Percentiles rank a stretch among this genome's conserved stretches.
Conservation (phyloP, 2,113 vertebrate species). For the Otocyon megalotis region DNA sequence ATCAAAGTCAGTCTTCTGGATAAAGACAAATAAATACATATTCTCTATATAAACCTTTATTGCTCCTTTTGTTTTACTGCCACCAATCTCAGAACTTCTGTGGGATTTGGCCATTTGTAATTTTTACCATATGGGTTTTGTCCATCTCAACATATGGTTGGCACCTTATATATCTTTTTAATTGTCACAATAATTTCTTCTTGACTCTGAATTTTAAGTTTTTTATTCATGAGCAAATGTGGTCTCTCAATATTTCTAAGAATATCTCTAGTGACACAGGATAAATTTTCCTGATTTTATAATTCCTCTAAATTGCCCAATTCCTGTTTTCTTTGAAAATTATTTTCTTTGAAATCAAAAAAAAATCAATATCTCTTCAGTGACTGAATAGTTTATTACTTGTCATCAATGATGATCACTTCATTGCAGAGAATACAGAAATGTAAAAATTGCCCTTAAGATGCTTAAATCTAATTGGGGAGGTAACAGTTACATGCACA, state of each 20-base stretch:
- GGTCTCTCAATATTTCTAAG: constrained; percentile 2
- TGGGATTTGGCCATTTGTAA: not conserved
- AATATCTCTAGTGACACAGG: not conserved
- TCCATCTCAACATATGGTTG: constrained; percentile 20
- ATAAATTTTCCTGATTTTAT: not conserved
- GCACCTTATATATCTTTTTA: not conserved
- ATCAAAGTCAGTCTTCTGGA: not conserved
- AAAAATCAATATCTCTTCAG: not conserved
- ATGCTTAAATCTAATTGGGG: not conserved
- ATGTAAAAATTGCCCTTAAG: not conserved
- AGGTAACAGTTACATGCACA: not conserved
- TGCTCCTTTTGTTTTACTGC: not conserved
- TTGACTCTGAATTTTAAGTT: not conserved
- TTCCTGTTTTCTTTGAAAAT: no score
- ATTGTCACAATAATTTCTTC: constrained; percentile 21
- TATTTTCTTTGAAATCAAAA: not conserved
- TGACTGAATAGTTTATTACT: not conserved
- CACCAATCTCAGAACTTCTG: not conserved
- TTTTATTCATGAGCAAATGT: constrained; percentile 33
- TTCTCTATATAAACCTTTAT: not conserved
- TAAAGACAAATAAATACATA: not conserved
- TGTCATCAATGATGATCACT: not conserved
- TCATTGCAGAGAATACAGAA: not conserved
- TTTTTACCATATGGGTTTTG: not conserved
- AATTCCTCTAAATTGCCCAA: not conserved